These are phyloP conservation scores for Turdus rufiventris DNA, from an alignment of 2,113 vertebrate species.

Conservation along the genomic window DNA sequence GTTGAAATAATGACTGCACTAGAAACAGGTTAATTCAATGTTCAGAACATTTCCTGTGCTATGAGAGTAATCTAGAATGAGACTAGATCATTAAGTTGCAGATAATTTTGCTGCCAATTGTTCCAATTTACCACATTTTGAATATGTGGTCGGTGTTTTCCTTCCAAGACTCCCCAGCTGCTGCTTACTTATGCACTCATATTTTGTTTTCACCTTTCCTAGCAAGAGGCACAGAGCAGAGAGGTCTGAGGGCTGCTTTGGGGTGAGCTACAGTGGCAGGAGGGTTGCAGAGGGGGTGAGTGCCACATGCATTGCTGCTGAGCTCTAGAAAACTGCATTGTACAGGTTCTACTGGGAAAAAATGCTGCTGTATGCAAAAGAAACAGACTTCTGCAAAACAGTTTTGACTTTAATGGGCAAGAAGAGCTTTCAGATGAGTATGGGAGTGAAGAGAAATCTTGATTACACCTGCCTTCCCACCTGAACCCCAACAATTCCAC, in stretches of 20 bases:
- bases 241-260: not conserved
- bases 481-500: not conserved
- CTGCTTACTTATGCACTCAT: not conserved
- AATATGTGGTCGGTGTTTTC: not conserved
- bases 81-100: not conserved
- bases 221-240: constrained; percentile 8
- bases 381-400: constrained; percentile 25
- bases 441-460: not conserved
- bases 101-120: not conserved
- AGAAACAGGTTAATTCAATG: not conserved
- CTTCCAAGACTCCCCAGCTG: not conserved
- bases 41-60: not conserved
- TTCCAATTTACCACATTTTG: constrained; percentile 4
- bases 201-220: constrained; percentile 7
- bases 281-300: not conserved
- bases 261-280: not conserved
- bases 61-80: not conserved
- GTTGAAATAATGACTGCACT: constrained; percentile 1
- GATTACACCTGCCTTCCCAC: not conserved
- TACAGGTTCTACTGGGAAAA: not conserved
- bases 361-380: not conserved
- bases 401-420: constrained; percentile 18
- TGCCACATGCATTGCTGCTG: not conserved
- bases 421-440: constrained; percentile 28
- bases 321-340: constrained; percentile 1